A percentile compares a stretch with the other conserved stretches of the same genome.
phyloP scores from a whole-genome alignment of 2,113 vertebrate genomes.

The Peucedramus taeniatus region DNA sequence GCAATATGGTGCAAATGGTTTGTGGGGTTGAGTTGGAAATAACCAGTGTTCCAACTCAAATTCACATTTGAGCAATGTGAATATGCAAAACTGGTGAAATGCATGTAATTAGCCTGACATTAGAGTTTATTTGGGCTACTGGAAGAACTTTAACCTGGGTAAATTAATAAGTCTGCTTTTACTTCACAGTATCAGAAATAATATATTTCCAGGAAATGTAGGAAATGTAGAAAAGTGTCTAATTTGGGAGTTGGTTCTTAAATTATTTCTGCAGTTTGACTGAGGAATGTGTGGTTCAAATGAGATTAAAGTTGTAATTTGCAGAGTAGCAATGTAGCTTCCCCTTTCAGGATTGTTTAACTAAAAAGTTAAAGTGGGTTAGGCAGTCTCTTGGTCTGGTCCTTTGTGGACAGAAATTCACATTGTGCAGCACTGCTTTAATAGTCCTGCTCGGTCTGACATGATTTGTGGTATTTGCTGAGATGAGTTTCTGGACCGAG shows the following conservation, averaged over 20 bases:
- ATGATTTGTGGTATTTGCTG: conserved; percentile 61
- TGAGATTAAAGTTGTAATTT: conserved; percentile 39
- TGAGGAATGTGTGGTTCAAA: conserved; percentile 17
- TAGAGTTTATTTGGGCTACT: not conserved
- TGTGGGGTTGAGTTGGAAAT: not conserved
- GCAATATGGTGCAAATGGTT: not conserved
- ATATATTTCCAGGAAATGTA: not conserved
- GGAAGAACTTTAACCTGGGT: not conserved
- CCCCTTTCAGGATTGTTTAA: conserved; percentile 55
- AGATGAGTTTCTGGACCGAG: conserved; percentile 47
- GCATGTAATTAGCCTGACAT: not conserved
- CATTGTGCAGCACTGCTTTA: conserved; percentile 14
- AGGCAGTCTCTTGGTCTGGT: conserved; percentile 24
- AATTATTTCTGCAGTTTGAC: conserved; percentile 35
- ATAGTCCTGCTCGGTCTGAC: conserved; percentile 4
- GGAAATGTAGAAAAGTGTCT: conserved; percentile 29
- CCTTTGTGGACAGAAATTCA: conserved; percentile 39
- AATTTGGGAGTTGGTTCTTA: not conserved
- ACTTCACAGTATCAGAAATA: not conserved
- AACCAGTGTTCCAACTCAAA: not conserved
- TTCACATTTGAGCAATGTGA: not conserved
- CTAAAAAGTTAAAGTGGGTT: conserved; percentile 37
- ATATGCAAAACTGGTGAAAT: not conserved
- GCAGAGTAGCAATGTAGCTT: conserved; percentile 17
- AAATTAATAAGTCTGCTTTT: conserved; percentile 2